These are phyloP conservation scores for Drosophila gaucha DNA, from an alignment of 2,888 invertebrate species.

Conservation along the genomic window DNA sequence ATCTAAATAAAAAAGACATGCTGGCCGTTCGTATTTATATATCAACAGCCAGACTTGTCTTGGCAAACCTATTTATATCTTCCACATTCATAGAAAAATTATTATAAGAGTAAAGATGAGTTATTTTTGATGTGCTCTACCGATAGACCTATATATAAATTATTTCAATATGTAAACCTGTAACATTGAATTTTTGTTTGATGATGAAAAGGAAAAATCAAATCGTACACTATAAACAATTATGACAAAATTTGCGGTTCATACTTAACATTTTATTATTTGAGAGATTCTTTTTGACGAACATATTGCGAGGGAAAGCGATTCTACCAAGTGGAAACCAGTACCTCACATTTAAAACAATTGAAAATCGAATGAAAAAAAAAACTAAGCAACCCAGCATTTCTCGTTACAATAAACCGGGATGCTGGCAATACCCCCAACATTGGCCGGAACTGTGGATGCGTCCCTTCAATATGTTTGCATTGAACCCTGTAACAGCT, in stretches of 20 bases:
- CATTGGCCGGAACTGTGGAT: slow-evolving; percentile 25
- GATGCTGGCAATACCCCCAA: slow-evolving; percentile 23
- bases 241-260: neutral
- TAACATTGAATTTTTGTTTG: too few species aligned
- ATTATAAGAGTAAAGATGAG: too few species aligned
- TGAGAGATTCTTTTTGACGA: slow-evolving; percentile 1
- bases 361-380: slow-evolving; percentile 17
- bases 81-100: too few species aligned
- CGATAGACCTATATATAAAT: too few species aligned
- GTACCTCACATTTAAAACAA: slow-evolving; percentile 8
- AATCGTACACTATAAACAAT: neutral
- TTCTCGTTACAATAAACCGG: slow-evolving; percentile 37
- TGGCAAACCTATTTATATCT: too few species aligned
- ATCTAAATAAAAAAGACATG: too few species aligned
- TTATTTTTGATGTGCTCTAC: too few species aligned
- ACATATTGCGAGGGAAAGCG: slow-evolving; percentile 10
- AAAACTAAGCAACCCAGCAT: slow-evolving; percentile 14
- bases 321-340: neutral
- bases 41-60: too few species aligned
- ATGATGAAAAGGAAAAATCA: too few species aligned
- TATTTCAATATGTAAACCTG: too few species aligned
- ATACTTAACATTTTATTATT: slow-evolving; percentile 1
- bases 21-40: too few species aligned
- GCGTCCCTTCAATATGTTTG: slow-evolving; percentile 66
- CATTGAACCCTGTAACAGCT: slow-evolving; percentile 73